Percentiles rank a stretch among this genome's conserved stretches.
These are phyloP conservation scores for Hyperoodon ampullatus DNA, from an alignment of 2,113 vertebrate genomes.

Conservation along the genomic window DNA sequence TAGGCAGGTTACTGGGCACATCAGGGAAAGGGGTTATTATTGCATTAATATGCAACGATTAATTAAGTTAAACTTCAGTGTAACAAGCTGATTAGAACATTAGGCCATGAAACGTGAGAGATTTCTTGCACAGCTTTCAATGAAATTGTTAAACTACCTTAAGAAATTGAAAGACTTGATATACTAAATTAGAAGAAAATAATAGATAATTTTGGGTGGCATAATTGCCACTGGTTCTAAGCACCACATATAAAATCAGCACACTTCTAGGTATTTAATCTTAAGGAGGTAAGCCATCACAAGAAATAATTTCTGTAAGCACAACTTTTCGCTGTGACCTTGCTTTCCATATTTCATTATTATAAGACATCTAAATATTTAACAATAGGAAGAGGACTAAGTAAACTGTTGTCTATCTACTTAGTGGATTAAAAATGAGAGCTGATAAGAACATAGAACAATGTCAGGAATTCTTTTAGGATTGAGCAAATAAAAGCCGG, in stretches of 20 bases:
- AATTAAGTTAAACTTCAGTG: not conserved
- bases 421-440: not conserved
- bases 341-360: not conserved
- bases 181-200: conserved; percentile 15
- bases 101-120: not conserved
- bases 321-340: not conserved
- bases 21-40: not conserved
- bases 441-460: not conserved
- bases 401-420: no score
- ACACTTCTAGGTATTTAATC: not conserved
- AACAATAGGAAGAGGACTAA: not conserved
- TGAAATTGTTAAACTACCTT: not conserved
- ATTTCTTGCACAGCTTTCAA: not conserved
- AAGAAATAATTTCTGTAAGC: not conserved
- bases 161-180: not conserved
- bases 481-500: not conserved
- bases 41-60: not conserved
- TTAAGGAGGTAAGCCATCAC: not conserved
- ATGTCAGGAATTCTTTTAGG: not conserved
- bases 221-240: not conserved
- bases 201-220: not conserved
- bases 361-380: not conserved
- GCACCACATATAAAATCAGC: not conserved
- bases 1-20: not conserved
- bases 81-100: not conserved